These are phyloP conservation scores for Globodera rostochiensis DNA, from an alignment of 1,140 invertebrate species.

Conservation along the genomic window DNA sequence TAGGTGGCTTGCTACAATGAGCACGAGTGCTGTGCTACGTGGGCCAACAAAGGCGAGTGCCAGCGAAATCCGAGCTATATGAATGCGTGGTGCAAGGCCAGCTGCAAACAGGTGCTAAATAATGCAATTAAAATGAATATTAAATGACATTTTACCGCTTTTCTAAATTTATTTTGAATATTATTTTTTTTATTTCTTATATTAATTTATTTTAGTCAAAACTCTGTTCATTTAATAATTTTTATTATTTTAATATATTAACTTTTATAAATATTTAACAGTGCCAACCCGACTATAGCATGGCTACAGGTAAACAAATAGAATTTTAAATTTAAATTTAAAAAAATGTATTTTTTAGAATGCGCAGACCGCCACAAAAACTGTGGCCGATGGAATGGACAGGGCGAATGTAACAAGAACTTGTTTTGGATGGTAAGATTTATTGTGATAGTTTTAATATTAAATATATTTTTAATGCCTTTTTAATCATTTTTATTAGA, in stretches of 20 bases:
- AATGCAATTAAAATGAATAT: constrained; percentile 5
- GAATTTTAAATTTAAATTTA: not conserved
- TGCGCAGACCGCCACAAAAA: constrained; percentile 33
- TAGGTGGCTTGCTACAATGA: constrained; percentile 47
- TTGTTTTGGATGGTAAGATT: constrained; percentile 24
- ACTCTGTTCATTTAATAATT: too few relatives aligned
- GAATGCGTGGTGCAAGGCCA: constrained; percentile 51
- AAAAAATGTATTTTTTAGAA: constrained; percentile 25
- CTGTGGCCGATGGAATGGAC: constrained; percentile 30
- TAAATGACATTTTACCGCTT: not conserved
- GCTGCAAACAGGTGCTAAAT: constrained; percentile 34
- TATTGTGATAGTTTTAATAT: too few relatives aligned
- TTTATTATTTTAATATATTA: not conserved
- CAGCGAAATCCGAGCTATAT: constrained; percentile 43
- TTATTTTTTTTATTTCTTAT: too few relatives aligned
- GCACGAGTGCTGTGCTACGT: constrained; percentile 48
- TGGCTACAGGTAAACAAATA: constrained; percentile 9
- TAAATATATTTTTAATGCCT: not conserved
- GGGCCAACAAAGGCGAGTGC: constrained; percentile 22
- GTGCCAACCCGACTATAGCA: constrained; percentile 28
- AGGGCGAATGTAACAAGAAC: constrained; percentile 38
- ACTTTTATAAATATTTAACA: not conserved
- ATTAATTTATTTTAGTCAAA: too few relatives aligned
- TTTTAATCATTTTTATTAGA: not conserved
- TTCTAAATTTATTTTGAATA: too few relatives aligned